phyloP scores from a whole-genome alignment of 2,797 vertebrate genomes.

The Lophius americanus region DNA sequence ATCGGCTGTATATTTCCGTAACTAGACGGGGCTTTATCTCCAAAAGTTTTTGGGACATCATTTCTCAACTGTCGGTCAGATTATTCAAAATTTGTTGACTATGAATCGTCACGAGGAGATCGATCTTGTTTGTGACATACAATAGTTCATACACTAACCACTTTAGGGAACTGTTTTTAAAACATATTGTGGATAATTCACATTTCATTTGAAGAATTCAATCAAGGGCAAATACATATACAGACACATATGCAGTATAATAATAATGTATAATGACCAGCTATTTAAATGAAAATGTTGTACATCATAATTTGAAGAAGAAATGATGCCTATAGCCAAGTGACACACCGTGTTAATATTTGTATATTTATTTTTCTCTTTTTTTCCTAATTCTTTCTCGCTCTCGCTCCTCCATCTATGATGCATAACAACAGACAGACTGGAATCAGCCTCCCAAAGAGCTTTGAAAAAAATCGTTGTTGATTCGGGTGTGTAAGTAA shows the following conservation, averaged over 20 bases:
- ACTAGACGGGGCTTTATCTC: too few species aligned
- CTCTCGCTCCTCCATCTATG: conserved; percentile 36
- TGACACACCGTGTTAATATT: conserved; percentile 6
- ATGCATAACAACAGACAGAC: conserved; percentile 44
- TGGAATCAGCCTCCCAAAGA: conserved; percentile 42
- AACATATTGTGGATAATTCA: too few species aligned
- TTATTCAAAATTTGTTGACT: too few species aligned
- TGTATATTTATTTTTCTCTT: background rate
- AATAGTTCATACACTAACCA: too few species aligned
- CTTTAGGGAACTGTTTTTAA: too few species aligned
- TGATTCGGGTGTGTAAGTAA: background rate
- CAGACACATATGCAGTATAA: background rate
- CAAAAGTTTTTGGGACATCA: too few species aligned
- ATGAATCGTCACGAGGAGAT: too few species aligned
- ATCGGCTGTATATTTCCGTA: too few species aligned
- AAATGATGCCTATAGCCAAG: conserved; percentile 4
- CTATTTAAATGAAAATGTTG: conserved; percentile 10
- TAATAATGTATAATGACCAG: background rate
- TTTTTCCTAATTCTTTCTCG: conserved; percentile 9
- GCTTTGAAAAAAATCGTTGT: conserved; percentile 27
- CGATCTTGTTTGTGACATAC: too few species aligned
- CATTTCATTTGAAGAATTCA: too few species aligned
- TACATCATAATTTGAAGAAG: background rate
- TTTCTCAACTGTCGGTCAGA: too few species aligned
- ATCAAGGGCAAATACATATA: too few species aligned